phyloP scores from a whole-genome alignment of 2,888 invertebrate genomes.

The Aporophyla lueneburgensis region DNA sequence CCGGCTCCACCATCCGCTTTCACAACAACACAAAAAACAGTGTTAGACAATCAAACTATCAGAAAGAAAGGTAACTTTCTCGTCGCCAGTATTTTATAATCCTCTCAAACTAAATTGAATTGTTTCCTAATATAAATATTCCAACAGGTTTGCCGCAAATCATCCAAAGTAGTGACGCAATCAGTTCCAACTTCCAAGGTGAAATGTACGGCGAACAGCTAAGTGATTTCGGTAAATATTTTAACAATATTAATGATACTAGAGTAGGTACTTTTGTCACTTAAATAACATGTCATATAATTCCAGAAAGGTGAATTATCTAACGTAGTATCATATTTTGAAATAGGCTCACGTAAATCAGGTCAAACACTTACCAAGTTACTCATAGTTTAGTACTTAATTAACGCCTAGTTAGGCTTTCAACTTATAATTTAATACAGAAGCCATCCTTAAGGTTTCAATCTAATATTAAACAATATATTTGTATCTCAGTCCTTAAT shows the following conservation, averaged over 20 bases:
- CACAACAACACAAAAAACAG: conserved; percentile 90
- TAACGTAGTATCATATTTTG: conserved; percentile 4
- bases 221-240: conserved; percentile 84
- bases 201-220: conserved; percentile 87
- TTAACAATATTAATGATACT: conserved; percentile 37
- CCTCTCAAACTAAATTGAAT: conserved; percentile 17
- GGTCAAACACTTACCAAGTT: conserved; percentile 20
- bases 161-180: conserved; percentile 81
- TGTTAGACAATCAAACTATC: conserved; percentile 87
- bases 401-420: conserved; percentile 7
- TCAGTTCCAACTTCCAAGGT: conserved; percentile 88
- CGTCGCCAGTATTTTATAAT: background rate
- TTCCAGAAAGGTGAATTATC: conserved; percentile 9
- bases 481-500: background rate
- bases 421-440: conserved; percentile 17
- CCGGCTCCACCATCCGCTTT: conserved; percentile 95
- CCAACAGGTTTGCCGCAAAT: conserved; percentile 82
- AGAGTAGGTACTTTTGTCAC: conserved; percentile 24
- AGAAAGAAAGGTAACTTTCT: conserved; percentile 84
- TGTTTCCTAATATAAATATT: conserved; percentile 44
- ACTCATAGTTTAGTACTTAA: conserved; percentile 17
- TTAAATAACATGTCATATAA: conserved; percentile 19
- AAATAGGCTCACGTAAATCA: conserved; percentile 16
- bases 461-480: conserved; percentile 27
- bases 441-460: conserved; percentile 1